Conservation (phyloP, 23 tunicate genomes). For the Ciona savignyi region DNA sequence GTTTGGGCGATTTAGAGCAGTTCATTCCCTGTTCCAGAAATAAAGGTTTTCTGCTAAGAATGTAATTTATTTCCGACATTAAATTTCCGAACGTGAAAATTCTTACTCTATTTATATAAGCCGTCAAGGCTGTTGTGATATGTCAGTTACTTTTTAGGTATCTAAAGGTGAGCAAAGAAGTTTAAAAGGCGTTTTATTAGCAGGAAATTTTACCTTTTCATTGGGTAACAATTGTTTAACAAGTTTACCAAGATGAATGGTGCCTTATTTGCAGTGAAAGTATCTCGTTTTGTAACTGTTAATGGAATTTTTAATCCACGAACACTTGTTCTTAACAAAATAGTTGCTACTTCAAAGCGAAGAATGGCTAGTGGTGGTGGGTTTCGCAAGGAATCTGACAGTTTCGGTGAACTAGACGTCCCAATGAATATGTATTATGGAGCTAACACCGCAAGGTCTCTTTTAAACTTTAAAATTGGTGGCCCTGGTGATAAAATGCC, state of each 20-base stretch:
- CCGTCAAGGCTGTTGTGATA: too few relatives aligned
- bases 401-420: slow-evolving; percentile 93
- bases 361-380: slow-evolving; percentile 9
- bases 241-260: not conserved
- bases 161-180: too few relatives aligned
- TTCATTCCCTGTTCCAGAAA: too few relatives aligned
- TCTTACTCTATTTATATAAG: too few relatives aligned
- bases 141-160: too few relatives aligned
- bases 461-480: slow-evolving; percentile 97
- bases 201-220: too few relatives aligned
- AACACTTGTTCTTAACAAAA: not conserved
- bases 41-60: too few relatives aligned
- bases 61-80: too few relatives aligned
- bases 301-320: not conserved
- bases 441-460: slow-evolving; percentile 91
- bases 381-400: slow-evolving; percentile 86
- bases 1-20: too few relatives aligned
- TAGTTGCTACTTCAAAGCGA: not conserved
- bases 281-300: not conserved
- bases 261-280: not conserved
- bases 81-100: too few relatives aligned
- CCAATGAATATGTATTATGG: slow-evolving; percentile 89
- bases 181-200: too few relatives aligned
- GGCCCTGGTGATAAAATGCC: slow-evolving; percentile 97
- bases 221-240: not conserved